Percentiles rank a stretch among this genome's conserved stretches.
Evolutionary conservation across 1,140 invertebrate species (phyloP).

Genomic region (Penaeus japonicus): DNA sequence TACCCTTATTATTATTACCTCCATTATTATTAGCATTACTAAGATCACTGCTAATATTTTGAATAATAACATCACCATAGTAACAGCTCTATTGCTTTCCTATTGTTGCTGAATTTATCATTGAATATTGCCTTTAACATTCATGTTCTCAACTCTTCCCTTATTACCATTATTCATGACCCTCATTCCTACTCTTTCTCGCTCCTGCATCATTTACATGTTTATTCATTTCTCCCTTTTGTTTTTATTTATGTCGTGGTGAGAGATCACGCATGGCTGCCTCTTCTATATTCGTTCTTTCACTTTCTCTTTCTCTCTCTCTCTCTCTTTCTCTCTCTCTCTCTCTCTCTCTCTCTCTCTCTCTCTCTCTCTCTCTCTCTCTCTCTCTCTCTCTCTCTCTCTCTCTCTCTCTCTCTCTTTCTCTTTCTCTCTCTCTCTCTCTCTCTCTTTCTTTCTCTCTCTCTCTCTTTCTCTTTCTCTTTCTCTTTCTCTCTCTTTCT

Average conservation of each 20-base stretch:
- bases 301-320: background rate
- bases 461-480: background rate
- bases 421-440: background rate
- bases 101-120: too few species aligned
- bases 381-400: too few species aligned
- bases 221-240: background rate
- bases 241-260: too few species aligned
- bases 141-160: background rate
- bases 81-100: too few species aligned
- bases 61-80: background rate
- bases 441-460: too few species aligned
- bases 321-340: background rate
- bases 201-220: background rate
- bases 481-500: constrained; percentile 44
- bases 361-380: too few species aligned
- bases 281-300: background rate
- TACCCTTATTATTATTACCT: background rate
- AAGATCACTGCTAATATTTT: background rate
- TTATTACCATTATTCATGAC: background rate
- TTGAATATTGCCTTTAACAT: too few species aligned
- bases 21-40: background rate
- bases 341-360: too few species aligned
- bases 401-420: too few species aligned
- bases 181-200: background rate
- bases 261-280: background rate